phyloP scores from a whole-genome alignment of 2,797 vertebrate species.

The Megaceryle alcyon region DNA sequence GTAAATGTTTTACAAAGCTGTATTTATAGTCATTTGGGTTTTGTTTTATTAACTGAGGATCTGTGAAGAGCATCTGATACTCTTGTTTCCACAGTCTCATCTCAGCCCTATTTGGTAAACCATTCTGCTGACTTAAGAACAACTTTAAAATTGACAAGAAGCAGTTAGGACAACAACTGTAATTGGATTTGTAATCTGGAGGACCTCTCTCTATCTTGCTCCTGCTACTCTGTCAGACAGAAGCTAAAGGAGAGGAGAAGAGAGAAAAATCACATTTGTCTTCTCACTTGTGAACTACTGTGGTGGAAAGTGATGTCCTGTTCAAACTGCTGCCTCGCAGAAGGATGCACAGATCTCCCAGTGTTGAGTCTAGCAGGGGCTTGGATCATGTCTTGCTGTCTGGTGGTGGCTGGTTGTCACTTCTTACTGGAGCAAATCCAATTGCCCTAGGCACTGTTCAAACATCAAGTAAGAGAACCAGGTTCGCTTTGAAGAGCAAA shows the following conservation, averaged over 20 bases:
- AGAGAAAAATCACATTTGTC: not conserved
- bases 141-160: not conserved
- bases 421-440: not conserved
- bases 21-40: not conserved
- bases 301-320: not conserved
- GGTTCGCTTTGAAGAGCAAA: not conserved
- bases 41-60: conserved; percentile 19
- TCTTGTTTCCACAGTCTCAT: not conserved
- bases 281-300: not conserved
- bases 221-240: not conserved
- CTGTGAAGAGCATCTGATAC: conserved; percentile 27
- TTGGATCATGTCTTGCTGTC: not conserved
- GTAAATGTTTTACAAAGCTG: not conserved
- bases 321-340: not conserved
- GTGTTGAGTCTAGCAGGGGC: not conserved
- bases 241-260: not conserved
- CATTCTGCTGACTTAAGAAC: not conserved
- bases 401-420: not conserved
- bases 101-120: not conserved
- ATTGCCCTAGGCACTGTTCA: not conserved
- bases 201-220: not conserved
- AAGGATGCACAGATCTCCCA: not conserved
- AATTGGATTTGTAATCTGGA: not conserved
- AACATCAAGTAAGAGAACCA: not conserved
- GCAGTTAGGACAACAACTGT: not conserved